Evolutionary conservation across 1,140 invertebrate species (phyloP).

Genomic region (Triops cancriformis): DNA sequence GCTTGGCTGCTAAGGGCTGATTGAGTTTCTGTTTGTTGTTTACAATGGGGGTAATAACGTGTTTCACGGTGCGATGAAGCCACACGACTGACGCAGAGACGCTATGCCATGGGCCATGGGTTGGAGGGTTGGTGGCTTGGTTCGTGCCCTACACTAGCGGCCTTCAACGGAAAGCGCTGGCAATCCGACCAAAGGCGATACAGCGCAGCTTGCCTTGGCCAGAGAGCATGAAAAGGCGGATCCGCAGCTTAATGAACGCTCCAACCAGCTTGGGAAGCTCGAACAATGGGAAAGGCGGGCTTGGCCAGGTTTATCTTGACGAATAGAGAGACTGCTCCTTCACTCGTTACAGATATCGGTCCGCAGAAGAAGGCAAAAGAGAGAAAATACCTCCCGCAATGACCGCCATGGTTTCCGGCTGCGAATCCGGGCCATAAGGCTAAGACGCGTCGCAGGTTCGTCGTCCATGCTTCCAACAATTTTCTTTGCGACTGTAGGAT

Average conservation of each 20-base stretch:
- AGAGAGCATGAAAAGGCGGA: neutral
- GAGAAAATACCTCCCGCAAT: neutral
- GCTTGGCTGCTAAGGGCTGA: neutral
- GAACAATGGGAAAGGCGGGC: neutral
- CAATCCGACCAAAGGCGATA: neutral
- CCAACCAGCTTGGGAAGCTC: neutral
- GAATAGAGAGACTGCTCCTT: neutral
- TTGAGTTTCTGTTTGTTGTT: neutral
- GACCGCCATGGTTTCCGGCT: neutral
- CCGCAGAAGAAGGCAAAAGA: neutral
- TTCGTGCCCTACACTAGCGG: neutral
- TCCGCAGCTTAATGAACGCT: neutral
- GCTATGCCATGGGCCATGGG: neutral
- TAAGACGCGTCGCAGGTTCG: neutral
- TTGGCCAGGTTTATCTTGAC: neutral
- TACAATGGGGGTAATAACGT: neutral
- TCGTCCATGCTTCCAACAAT: neutral
- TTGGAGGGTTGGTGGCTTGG: neutral
- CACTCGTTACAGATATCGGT: neutral
- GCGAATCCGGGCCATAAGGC: neutral
- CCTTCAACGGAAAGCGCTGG: neutral
- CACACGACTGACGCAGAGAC: neutral
- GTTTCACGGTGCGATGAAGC: constrained; percentile 12
- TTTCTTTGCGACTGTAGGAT: neutral
- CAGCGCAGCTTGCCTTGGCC: neutral